Base-by-base conservation (phyloP, 1,140 invertebrate genomes). In the Ostrea edulis region DNA sequence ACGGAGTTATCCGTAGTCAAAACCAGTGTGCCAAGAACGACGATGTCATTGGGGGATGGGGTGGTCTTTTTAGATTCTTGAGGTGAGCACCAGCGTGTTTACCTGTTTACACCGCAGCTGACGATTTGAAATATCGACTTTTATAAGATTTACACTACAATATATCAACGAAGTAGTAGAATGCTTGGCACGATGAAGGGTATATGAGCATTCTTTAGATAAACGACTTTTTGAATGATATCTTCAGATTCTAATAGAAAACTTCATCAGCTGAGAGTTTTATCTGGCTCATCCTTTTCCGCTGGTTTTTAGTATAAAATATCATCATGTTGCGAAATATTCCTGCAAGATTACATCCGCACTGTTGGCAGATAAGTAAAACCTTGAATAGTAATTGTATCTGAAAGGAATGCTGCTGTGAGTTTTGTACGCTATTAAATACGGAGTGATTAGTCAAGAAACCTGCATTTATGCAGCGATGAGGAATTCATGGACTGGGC, bases 381-480 rank as follows among this genome's bases (percentile, higher is more conserved):
- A 44, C 68, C 68, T 77, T 77, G 68, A 77, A 77, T 35, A 77
- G 68, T 29, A 77, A 77, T 77, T 14, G 35, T 35, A 77, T 77
- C 68, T 29, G 25, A 14, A 29, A 35, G 68, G 68, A 77, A 77
- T 77, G 68, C 29, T 77, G 68, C 29, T 77, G 22, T 3, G 22
- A 71, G 8, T 77, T 62, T 62, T 62, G 12, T 62, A 7, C 20
- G 1, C 5, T 44, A 5, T 44, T 44, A 44, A 44, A 44, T 44
- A 44, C 35, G 35, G 5, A 44, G 35, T 44, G 35, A 44, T 44
- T 44, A 44, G 35, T 44, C 35, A 44, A 44, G 5, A 44, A 44
- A 44, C 35, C 35, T 44, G 35, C 35, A 2, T 44, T 44, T 44
- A 44, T 44, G 35, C 35, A 44, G 35, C 5, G 35, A 44, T 44